A percentile compares a stretch with the other conserved stretches of the same genome.
phyloP scores from a whole-genome alignment of 2,888 invertebrate species.

The Leptinotarsa tumamoca region DNA sequence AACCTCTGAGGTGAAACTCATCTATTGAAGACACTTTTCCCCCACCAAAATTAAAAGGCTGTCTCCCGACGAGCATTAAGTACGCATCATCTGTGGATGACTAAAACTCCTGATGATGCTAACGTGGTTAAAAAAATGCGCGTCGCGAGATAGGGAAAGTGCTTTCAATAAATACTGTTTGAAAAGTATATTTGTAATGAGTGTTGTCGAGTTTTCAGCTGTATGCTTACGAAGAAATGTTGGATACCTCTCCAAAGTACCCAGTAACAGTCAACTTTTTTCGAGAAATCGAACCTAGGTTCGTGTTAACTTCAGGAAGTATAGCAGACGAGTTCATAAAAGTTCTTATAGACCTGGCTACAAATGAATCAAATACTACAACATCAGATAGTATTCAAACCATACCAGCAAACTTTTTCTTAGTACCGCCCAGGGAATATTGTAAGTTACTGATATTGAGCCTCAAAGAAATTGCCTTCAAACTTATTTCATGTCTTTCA shows the following conservation, averaged over 20 bases:
- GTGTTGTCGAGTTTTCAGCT: constrained; percentile 65
- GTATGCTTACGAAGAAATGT: constrained; percentile 76
- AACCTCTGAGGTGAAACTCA: too few species aligned
- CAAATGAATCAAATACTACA: constrained; percentile 46
- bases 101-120: too few species aligned
- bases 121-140: too few species aligned
- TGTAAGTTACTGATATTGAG: constrained; percentile 63
- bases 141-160: too few species aligned
- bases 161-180: too few species aligned
- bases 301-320: constrained; percentile 70
- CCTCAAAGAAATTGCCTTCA: neutral
- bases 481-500: constrained; percentile 37
- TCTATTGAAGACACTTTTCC: too few species aligned
- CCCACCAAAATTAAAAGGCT: too few species aligned
- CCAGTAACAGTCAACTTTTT: constrained; percentile 71
- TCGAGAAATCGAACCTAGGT: constrained; percentile 72
- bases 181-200: too few species aligned
- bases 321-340: constrained; percentile 68
- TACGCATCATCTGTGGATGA: too few species aligned
- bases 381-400: constrained; percentile 55
- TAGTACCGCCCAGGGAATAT: constrained; percentile 72
- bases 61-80: too few species aligned
- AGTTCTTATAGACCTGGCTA: constrained; percentile 54
- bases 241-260: constrained; percentile 75
- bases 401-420: constrained; percentile 68